Evolutionary conservation across 1,140 invertebrate species (phyloP), one percentile per base, ranked within the genome.

Genomic region (Lucilia cuprina): DNA sequence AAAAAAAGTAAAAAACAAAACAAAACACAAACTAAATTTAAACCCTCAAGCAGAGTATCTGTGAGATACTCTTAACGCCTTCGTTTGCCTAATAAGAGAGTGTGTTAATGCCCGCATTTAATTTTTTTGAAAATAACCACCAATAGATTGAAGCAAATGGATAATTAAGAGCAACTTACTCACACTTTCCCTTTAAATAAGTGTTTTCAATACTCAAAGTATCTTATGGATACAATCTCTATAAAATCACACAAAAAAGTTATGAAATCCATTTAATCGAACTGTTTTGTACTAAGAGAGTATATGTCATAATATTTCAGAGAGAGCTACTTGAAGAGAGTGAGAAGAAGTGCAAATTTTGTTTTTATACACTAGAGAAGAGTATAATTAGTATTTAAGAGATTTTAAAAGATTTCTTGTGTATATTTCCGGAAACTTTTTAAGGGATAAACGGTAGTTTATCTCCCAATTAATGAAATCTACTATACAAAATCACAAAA

Each of bases 391-490:
- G 55, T 60, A 17, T 60, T 60, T 60, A 60, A 60, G 55, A 60
- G 55, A n/a, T n/a, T 60, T 70, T 70, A 25, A 70, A n/a, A 70
- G 65, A 70, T n/a, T 70, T 70, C 19, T 9, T 21, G 21, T 21
- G 17, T 19, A n/a, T 21, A 70, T 70, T 70, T 70, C 65, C 65
- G 65, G 65, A 70, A 70, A 70, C 41, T 70, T 21, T 70, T 70
- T 70, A 70, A 70, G 65, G 65, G 65, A 70, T 70, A 70, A 70
- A 70, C 65, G 65, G 19, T 70, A 70, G 65, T 70, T 70, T 70
- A 70, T 70, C 65, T 70, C n/a, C 19, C 19, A 70, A 70, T 70
- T 70, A 70, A 70, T 70, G 65, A 21, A 70, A 70, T 70, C 5
- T 21, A 12, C 5, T 21, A 12, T 70, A 70, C 50, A 55, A 55